Conservation (phyloP, 1,140 invertebrate genomes). For the Carposina sasakii region DNA sequence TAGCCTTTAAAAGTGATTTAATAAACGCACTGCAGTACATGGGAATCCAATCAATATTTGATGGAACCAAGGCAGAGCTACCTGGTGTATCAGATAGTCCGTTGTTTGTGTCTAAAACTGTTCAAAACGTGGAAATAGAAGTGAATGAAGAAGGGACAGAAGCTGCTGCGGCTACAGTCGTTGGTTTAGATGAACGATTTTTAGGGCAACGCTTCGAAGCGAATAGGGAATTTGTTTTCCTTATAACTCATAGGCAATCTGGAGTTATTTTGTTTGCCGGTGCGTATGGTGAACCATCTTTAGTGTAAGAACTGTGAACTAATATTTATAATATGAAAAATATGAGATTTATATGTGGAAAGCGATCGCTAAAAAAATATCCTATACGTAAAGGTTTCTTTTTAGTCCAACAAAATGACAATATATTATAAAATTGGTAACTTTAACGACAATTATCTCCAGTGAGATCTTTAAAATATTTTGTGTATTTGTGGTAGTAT, state of each 20-base stretch:
- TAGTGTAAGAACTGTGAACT: constrained; percentile 33
- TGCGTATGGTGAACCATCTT: constrained; percentile 48
- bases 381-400: too few relatives aligned
- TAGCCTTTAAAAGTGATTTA: constrained; percentile 74
- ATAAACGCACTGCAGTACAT: constrained; percentile 73
- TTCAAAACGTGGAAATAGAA: constrained; percentile 82
- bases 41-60: constrained; percentile 79
- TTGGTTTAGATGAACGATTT: constrained; percentile 73
- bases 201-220: constrained; percentile 66
- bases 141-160: constrained; percentile 83
- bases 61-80: constrained; percentile 73
- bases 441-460: too few relatives aligned
- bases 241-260: constrained; percentile 61
- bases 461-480: too few relatives aligned
- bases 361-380: too few relatives aligned
- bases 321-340: too few relatives aligned
- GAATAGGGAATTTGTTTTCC: constrained; percentile 71
- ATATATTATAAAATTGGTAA: too few relatives aligned
- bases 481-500: too few relatives aligned
- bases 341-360: too few relatives aligned
- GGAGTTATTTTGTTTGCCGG: constrained; percentile 67
- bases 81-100: constrained; percentile 74
- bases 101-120: constrained; percentile 70
- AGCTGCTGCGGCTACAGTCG: constrained; percentile 76
- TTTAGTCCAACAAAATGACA: too few relatives aligned